A percentile compares a stretch with the other conserved stretches of the same genome.
phyloP scores from a whole-genome alignment of 2,113 vertebrate species.

The Cricetomys ansorgei region DNA sequence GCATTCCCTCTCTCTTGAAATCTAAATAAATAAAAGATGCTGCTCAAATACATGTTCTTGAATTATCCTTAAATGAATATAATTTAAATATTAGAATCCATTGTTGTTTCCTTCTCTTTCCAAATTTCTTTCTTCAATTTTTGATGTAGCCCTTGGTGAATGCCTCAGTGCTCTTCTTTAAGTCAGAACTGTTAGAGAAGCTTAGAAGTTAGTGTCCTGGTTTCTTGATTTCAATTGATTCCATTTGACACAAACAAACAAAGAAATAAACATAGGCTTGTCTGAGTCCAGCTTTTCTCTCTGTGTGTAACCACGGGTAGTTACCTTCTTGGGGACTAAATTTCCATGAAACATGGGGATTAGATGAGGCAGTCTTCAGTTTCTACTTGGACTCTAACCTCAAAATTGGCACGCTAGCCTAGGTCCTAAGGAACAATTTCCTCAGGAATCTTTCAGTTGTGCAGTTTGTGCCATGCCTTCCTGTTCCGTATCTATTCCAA shows the following conservation, averaged over 20 bases:
- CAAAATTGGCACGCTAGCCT: not conserved
- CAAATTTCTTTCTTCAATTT: not conserved
- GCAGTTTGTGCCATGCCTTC: not conserved
- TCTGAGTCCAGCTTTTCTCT: not conserved
- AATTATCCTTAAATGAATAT: constrained; percentile 8
- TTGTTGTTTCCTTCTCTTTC: not conserved
- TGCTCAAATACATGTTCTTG: not conserved
- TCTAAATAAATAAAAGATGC: not conserved
- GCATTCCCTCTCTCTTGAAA: not conserved
- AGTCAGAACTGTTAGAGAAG: not conserved
- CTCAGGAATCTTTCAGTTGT: not conserved
- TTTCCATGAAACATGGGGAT: not conserved
- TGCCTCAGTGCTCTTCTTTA: not conserved
- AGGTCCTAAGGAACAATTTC: not conserved
- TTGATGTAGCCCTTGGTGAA: not conserved
- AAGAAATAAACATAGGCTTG: not conserved
- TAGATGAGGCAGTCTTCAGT: not conserved
- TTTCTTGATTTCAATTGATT: not conserved
- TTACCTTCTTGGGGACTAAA: not conserved
- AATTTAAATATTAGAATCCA: not conserved
- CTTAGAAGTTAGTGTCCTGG: not conserved
- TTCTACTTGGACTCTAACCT: not conserved
- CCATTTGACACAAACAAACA: not conserved
- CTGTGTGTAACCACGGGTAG: not conserved
- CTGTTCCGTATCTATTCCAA: not conserved